These are phyloP conservation scores for Mesocentrotus franciscanus DNA, from an alignment of 53 echinoderm and acorn worm species.

Conservation along the genomic window DNA sequence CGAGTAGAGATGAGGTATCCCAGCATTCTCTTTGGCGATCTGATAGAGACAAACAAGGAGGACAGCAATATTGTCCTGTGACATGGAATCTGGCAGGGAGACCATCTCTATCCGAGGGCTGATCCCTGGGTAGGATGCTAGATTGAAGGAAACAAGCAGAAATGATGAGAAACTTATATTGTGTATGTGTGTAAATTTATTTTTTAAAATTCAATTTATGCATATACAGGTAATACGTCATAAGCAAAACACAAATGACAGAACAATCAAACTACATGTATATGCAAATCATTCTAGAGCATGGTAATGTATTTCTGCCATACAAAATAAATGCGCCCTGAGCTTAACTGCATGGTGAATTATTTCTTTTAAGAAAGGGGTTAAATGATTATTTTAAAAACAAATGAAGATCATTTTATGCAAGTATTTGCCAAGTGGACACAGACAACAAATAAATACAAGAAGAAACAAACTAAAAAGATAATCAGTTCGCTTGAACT, in stretches of 20 bases:
- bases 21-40: conserved; percentile 70
- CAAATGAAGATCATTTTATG: too few species aligned
- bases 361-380: too few species aligned
- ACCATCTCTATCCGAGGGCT: conserved; percentile 82
- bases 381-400: too few species aligned
- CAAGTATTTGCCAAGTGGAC: too few species aligned
- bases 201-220: not conserved
- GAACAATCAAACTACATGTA: too few species aligned
- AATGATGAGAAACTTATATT: not conserved
- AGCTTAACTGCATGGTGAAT: too few species aligned
- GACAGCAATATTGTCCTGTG: conserved; percentile 61
- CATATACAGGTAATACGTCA: not conserved
- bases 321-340: too few species aligned
- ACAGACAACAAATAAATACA: too few species aligned
- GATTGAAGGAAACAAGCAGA: not conserved
- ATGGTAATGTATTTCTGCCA: too few species aligned
- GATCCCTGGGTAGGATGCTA: conserved; percentile 74
- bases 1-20: conserved; percentile 73
- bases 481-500: too few species aligned
- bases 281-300: too few species aligned
- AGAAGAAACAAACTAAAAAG: too few species aligned
- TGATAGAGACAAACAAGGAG: conserved; percentile 77
- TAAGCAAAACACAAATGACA: not conserved
- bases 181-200: not conserved
- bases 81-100: conserved; percentile 47